phyloP scores from a whole-genome alignment of 1,140 invertebrate genomes.

The Rhopalosiphum maidis region DNA sequence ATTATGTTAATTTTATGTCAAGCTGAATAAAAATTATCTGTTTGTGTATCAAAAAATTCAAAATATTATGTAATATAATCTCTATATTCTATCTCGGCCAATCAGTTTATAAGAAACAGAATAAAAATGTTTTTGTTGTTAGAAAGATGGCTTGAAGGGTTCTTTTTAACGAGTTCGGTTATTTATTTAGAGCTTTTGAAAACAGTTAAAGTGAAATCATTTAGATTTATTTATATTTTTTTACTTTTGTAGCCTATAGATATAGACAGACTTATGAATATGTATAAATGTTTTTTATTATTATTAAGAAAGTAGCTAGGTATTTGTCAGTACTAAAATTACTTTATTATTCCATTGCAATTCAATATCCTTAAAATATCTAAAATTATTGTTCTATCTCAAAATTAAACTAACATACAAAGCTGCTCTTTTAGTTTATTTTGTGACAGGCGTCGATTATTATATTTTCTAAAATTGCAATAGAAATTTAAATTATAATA shows the following conservation, averaged over 20 bases:
- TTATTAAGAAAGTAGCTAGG: not conserved
- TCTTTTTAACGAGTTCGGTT: not conserved
- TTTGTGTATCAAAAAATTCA: not conserved
- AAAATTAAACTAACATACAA: not conserved
- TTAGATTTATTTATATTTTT: not conserved
- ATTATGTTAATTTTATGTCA: not conserved
- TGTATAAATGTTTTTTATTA: not conserved
- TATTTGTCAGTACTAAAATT: no score
- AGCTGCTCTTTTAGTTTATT: not conserved
- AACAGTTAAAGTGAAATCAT: not conserved
- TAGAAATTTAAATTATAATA: not conserved
- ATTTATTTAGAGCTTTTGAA: not conserved
- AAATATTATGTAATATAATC: not conserved
- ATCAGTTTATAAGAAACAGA: not conserved
- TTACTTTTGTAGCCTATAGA: not conserved
- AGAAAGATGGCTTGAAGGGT: not conserved
- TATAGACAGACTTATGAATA: not conserved
- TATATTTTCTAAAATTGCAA: not conserved
- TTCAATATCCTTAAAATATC: no score
- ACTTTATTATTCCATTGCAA: not conserved
- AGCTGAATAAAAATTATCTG: not conserved
- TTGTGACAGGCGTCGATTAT: not conserved
- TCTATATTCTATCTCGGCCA: not conserved
- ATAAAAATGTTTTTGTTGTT: not conserved
- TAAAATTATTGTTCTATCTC: not conserved